A percentile compares a stretch with the other conserved stretches of the same genome.
These are phyloP conservation scores for Aricia artaxerxes DNA, from an alignment of 2,888 invertebrate species.

Conservation along the genomic window DNA sequence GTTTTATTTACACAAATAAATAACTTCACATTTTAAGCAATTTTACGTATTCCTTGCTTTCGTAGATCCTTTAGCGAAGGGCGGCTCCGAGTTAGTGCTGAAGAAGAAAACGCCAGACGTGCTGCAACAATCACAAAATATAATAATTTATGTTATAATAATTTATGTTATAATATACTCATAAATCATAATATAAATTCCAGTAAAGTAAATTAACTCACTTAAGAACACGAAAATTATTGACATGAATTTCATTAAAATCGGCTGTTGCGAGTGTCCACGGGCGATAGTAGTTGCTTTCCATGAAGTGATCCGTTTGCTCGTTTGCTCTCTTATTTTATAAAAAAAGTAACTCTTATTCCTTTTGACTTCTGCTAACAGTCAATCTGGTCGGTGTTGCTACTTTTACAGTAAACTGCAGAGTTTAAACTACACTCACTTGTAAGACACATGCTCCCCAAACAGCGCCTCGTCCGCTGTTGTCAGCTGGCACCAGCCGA, in stretches of 20 bases:
- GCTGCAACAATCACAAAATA: conserved; percentile 60
- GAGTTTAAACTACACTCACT: conserved; percentile 56
- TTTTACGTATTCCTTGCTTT: conserved; percentile 35
- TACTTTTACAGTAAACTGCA: no score
- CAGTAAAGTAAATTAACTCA: no score
- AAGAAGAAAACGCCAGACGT: conserved; percentile 74
- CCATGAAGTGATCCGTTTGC: no score
- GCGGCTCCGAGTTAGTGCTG: conserved; percentile 63
- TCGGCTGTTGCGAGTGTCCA: no score
- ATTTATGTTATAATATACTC: neutral
- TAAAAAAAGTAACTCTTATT: no score
- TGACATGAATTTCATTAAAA: no score
- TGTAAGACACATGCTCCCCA: conserved; percentile 72
- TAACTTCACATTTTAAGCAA: neutral
- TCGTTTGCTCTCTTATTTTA: no score
- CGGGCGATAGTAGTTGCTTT: no score
- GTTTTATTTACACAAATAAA: neutral
- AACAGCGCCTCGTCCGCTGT: conserved; percentile 62
- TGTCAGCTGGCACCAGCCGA: conserved; percentile 71
- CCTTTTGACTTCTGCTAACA: no score
- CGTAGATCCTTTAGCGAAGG: conserved; percentile 64
- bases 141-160: neutral
- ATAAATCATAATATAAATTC: neutral
- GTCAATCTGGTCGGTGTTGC: no score
- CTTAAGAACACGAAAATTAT: no score